A percentile compares a stretch with the other conserved stretches of the same genome.
Conservation (phyloP, 2,113 vertebrate genomes). For the Coptodon rendalli region DNA sequence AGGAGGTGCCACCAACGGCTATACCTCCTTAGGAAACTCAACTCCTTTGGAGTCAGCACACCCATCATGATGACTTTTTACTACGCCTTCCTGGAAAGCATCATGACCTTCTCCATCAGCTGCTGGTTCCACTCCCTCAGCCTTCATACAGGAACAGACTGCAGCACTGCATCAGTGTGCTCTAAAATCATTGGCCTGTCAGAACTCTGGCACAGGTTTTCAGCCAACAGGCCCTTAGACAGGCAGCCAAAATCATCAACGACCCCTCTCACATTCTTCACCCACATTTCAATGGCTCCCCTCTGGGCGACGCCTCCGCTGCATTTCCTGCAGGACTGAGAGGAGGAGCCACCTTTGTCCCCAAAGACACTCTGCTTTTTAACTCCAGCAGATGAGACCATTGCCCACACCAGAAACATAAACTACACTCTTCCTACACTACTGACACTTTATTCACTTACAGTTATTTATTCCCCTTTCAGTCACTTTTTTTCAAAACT, state of each 20-base stretch:
- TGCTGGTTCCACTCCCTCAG: not conserved
- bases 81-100: too few species aligned
- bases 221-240: not conserved
- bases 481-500: not conserved
- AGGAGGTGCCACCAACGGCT: too few species aligned
- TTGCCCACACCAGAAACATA: rapidly evolving
- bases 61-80: too few species aligned
- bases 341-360: not conserved
- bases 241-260: not conserved
- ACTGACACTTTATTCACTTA: not conserved
- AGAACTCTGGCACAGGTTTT: not conserved
- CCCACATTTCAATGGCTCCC: not conserved
- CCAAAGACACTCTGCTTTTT: not conserved
- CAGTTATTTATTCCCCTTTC: not conserved
- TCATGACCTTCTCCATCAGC: too few species aligned
- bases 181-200: not conserved
- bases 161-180: rapidly evolving
- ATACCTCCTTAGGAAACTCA: too few species aligned
- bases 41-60: too few species aligned
- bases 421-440: not conserved
- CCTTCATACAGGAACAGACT: not conserved
- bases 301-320: not conserved
- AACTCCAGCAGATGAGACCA: rapidly evolving
- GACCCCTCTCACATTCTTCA: not conserved
- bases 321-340: not conserved